A percentile compares a stretch with the other conserved stretches of the same genome.
phyloP scores from a whole-genome alignment of 1,140 invertebrate species.

The Chironomus tepperi region DNA sequence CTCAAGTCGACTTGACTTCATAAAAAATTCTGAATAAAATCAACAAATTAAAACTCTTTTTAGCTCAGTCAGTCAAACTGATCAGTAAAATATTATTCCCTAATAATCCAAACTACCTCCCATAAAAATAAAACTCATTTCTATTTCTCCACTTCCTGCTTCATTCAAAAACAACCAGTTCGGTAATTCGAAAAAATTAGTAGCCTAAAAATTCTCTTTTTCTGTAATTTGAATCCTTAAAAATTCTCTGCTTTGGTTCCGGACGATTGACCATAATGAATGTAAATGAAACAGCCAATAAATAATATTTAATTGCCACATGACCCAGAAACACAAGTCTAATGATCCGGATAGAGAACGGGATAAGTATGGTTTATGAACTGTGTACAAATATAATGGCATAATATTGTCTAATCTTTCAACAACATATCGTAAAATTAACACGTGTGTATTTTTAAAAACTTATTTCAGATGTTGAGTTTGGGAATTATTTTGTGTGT shows the following conservation, averaged over 20 bases:
- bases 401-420: not conserved
- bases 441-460: not conserved
- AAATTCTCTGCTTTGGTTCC: not conserved
- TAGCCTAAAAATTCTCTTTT: too few relatives aligned
- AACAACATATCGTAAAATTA: slow-evolving; percentile 9
- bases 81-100: too few relatives aligned
- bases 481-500: too few relatives aligned
- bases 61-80: not conserved
- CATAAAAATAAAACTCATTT: not conserved
- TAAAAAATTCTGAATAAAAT: too few relatives aligned
- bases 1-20: too few relatives aligned
- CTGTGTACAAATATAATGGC: too few relatives aligned
- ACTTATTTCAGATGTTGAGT: too few relatives aligned
- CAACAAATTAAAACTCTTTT: too few relatives aligned
- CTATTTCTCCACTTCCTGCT: not conserved
- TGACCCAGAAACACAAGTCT: not conserved
- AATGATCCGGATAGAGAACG: not conserved
- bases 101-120: too few relatives aligned
- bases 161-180: not conserved
- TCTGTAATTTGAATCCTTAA: not conserved
- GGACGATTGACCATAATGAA: slow-evolving; percentile 1
- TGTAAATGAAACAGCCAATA: slow-evolving; percentile 8
- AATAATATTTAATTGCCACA: slow-evolving; percentile 7
- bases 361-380: not conserved
- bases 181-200: too few relatives aligned